Percentiles rank a stretch among this genome's conserved stretches.
These are phyloP conservation scores for Cephus runcator DNA, from an alignment of 2,888 invertebrate genomes.

Conservation along the genomic window DNA sequence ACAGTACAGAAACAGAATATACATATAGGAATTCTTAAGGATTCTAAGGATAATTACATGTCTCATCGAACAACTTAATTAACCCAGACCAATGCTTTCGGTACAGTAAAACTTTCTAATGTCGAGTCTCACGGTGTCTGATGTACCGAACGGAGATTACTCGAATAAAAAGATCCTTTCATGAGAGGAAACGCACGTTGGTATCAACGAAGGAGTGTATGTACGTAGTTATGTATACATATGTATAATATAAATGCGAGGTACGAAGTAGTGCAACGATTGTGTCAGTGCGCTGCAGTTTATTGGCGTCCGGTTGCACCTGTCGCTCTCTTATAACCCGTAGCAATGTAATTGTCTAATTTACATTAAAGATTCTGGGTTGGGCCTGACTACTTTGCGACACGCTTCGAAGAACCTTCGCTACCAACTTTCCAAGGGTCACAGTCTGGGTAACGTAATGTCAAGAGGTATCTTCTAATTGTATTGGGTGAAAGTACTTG, in stretches of 20 bases:
- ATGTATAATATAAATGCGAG: background rate
- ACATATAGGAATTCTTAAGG: background rate
- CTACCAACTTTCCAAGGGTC: background rate
- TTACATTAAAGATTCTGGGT: constrained; percentile 35
- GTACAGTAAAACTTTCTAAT: background rate
- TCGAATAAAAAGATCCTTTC: background rate
- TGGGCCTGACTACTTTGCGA: constrained; percentile 28
- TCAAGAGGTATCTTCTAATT: background rate
- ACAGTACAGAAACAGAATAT: background rate
- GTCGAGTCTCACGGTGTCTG: background rate
- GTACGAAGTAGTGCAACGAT: background rate
- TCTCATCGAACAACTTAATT: background rate
- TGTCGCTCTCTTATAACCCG: constrained; percentile 40
- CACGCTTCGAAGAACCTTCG: background rate
- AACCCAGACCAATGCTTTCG: background rate
- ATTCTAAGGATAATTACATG: background rate
- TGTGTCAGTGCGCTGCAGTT: background rate
- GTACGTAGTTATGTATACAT: background rate
- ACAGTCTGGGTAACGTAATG: background rate
- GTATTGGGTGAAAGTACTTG: background rate
- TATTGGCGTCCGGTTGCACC: constrained; percentile 56
- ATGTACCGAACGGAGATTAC: background rate
- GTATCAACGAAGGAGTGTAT: background rate
- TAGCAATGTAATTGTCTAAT: constrained; percentile 44
- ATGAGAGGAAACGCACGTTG: background rate